Percentiles rank a stretch among this genome's conserved stretches.
phyloP scores from a whole-genome alignment of 2,888 invertebrate species.

The Latrodectus hesperus region DNA sequence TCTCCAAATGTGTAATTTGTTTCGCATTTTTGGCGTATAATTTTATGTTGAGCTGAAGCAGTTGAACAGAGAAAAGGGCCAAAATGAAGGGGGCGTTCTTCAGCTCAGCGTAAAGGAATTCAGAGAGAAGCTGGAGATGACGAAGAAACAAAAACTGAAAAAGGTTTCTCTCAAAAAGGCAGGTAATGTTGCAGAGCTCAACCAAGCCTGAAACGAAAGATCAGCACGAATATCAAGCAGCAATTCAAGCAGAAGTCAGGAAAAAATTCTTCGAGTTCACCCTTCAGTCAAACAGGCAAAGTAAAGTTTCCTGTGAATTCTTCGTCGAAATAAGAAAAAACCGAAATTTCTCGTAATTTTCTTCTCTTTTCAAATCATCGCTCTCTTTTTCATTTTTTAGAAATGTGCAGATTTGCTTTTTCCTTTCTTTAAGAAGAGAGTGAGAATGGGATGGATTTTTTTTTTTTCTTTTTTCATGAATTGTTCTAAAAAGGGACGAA shows the following conservation, averaged over 20 bases:
- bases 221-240: conserved; percentile 66
- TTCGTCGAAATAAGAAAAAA: background rate
- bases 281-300: conserved; percentile 59
- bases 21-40: too few species aligned
- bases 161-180: background rate
- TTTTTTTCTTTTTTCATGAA: too few species aligned
- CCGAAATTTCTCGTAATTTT: background rate
- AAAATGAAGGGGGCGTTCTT: too few species aligned
- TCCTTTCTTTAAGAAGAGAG: too few species aligned
- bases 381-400: background rate
- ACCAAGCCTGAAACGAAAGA: conserved; percentile 66
- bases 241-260: conserved; percentile 60
- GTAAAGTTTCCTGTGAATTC: background rate
- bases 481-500: too few species aligned
- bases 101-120: conserved; percentile 16
- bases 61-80: too few species aligned
- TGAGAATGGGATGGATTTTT: too few species aligned
- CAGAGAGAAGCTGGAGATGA: conserved; percentile 7
- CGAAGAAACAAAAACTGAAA: conserved; percentile 16
- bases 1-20: too few species aligned
- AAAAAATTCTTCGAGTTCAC: conserved; percentile 64
- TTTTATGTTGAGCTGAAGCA: too few species aligned
- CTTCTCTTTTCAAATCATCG: conserved; percentile 21
- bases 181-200: conserved; percentile 50
- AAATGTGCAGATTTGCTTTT: background rate